Conservation (phyloP, 2,113 vertebrate genomes). For the Okapia johnstoni region DNA sequence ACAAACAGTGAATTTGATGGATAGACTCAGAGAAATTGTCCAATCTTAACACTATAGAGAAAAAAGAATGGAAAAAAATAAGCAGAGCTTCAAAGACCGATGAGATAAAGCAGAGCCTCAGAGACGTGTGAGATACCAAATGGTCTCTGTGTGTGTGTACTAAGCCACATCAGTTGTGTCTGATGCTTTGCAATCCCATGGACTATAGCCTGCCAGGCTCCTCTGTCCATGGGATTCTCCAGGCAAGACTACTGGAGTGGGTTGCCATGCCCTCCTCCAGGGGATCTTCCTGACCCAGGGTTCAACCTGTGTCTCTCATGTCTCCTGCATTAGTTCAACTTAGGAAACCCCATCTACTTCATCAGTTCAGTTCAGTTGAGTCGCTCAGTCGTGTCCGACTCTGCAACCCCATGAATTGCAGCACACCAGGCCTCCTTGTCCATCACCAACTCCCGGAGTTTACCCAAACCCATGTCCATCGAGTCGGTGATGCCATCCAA, state of each 20-base stretch:
- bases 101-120: not conserved
- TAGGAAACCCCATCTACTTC: not conserved
- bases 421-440: too few species aligned
- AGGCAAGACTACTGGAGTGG: not conserved
- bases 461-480: too few species aligned
- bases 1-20: not conserved
- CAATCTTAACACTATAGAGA: not conserved
- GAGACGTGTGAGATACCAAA: not conserved
- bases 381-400: too few species aligned
- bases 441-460: too few species aligned
- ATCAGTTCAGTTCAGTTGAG: not conserved
- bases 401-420: too few species aligned
- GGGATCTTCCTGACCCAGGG: not conserved
- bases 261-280: not conserved
- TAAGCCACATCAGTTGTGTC: not conserved
- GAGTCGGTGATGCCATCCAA: too few species aligned
- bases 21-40: not conserved
- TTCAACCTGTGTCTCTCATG: not conserved
- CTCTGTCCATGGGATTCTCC: not conserved
- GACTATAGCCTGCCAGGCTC: not conserved
- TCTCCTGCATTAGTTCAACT: not conserved
- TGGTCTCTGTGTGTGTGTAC: not conserved
- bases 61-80: not conserved
- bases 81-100: not conserved
- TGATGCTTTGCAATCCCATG: not conserved